Evolutionary conservation across 2,113 vertebrate species (phyloP), one percentile per base, ranked within the genome.

Genomic region (Nothoprocta perdicaria): DNA sequence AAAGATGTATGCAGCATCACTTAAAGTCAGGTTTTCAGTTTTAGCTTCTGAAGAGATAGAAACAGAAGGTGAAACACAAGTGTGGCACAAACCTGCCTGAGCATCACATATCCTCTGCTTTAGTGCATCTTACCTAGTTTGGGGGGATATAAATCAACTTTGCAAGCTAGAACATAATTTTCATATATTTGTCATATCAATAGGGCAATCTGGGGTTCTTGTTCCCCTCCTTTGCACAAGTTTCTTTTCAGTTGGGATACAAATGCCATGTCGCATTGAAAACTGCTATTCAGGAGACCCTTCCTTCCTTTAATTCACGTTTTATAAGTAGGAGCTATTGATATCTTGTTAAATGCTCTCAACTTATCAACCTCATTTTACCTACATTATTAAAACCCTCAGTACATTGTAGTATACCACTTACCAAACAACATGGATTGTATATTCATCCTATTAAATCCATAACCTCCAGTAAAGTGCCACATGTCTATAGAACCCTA

Each of bases 1-100:
- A 91, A 55, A 60, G 73, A 77, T 58, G 18, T 69, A 48, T 40
- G 35, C 45, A 88, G n/a, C 29, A 86, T 62, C 14, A 48, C 40
- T 95, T 86, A 67, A 86, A 93, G 18, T 27, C 17, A 93, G 65
- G 50, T 46, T 90, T 86, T 74, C 69, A 66, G 53, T 15, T 68
- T 62, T 80, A 80, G 74, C 35, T 83, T 53, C 73, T 74, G 48
- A 45, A 57, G 73, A 57, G 50, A 5, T 83, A 71, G 86, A 80
- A 83, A 74, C 24, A 55, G 52, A 55, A 80, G 29, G 71, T 43
- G 62, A 78, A 15, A n/a, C 69, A 12, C 48, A 88, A 77, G 14
- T 27, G 62, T 27, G 41, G 35, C 61, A 66, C 26, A n/a, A 55
- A 29, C 53, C 53, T 55, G 53, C 53, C 53, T 55, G 27, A 31